phyloP scores from a whole-genome alignment of 2,113 vertebrate genomes.

The Lepus americanus region DNA sequence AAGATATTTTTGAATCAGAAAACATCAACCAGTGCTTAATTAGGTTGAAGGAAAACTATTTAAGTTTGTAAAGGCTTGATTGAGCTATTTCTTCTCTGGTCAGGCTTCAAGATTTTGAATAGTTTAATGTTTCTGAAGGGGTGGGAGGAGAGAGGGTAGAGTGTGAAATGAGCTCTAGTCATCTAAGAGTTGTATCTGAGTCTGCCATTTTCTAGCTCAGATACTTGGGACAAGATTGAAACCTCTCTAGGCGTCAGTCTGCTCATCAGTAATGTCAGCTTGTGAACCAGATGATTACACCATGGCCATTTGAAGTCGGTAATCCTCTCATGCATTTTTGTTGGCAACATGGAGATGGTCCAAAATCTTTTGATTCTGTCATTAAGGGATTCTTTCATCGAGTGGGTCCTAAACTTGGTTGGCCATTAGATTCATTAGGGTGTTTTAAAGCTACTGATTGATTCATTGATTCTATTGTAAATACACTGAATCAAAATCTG shows the following conservation, averaged over 20 bases:
- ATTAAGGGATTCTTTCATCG: constrained; percentile 31
- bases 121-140: not conserved
- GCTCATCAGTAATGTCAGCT: not conserved
- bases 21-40: constrained; percentile 29
- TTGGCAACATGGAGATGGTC: not conserved
- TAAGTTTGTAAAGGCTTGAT: not conserved
- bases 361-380: not conserved
- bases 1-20: constrained; percentile 23
- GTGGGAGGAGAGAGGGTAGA: not conserved
- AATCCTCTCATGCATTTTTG: not conserved
- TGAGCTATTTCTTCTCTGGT: not conserved
- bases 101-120: constrained; percentile 10
- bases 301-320: not conserved
- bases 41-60: constrained; percentile 26
- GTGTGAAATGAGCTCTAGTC: not conserved
- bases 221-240: not conserved
- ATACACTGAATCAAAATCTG: not conserved
- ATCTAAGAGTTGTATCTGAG: not conserved
- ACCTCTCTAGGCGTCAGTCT: constrained; percentile 2
- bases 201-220: not conserved
- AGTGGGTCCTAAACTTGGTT: not conserved
- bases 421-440: not conserved
- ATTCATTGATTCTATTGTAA: not conserved
- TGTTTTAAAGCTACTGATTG: not conserved
- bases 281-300: not conserved